Conservation (phyloP, 2,113 vertebrate genomes). For the Deroptyus accipitrinus region DNA sequence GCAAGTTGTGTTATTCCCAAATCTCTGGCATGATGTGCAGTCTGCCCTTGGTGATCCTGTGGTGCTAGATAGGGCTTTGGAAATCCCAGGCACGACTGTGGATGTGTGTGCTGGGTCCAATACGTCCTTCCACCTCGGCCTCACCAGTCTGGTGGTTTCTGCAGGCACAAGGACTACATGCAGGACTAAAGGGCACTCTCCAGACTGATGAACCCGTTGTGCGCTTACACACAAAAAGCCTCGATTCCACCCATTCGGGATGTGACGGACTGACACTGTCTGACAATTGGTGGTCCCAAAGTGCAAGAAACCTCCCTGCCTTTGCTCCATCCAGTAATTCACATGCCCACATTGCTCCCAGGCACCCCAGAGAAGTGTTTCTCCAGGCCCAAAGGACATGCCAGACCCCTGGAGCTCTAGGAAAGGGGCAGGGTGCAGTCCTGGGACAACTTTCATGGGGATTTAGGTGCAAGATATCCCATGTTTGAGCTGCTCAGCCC, state of each 20-base stretch:
- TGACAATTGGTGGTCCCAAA: neutral
- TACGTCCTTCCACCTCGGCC: rapidly evolving
- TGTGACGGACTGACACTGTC: neutral
- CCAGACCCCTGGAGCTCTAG: neutral
- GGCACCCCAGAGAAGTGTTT: neutral
- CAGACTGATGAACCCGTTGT: neutral
- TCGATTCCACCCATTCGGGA: rapidly evolving
- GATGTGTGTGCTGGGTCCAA: neutral
- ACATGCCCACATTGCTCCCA: neutral
- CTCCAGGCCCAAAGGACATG: neutral
- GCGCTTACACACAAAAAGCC: neutral
- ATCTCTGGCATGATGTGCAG: neutral
- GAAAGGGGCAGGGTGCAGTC: neutral
- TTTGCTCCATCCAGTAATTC: neutral
- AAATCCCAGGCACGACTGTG: neutral
- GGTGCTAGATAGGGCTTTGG: neutral
- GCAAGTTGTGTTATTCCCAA: neutral
- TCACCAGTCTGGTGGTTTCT: neutral
- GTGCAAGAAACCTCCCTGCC: neutral
- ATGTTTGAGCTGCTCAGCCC: neutral
- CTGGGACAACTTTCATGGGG: neutral
- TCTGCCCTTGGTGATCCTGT: neutral
- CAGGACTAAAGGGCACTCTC: neutral
- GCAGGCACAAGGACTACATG: neutral
- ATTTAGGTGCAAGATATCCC: neutral